These are phyloP conservation scores for Diaprepes abbreviatus DNA, from an alignment of 2,888 invertebrate genomes.

Conservation along the genomic window DNA sequence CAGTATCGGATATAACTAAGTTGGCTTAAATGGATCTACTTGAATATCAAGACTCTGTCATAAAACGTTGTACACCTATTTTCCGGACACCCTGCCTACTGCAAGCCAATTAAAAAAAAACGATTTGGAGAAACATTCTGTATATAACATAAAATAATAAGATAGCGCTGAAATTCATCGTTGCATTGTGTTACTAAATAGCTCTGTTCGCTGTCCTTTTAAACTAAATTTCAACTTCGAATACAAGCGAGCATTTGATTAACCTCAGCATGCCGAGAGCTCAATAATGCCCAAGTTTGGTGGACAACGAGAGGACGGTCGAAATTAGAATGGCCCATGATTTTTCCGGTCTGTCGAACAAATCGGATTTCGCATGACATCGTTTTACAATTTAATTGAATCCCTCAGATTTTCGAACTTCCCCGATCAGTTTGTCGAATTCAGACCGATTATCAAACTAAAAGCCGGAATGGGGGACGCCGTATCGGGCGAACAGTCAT, in stretches of 20 bases:
- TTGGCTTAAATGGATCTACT: no score
- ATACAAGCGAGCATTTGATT: slow-evolving; percentile 36
- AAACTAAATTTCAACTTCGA: slow-evolving; percentile 29
- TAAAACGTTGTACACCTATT: no score
- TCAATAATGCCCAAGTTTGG: slow-evolving; percentile 30
- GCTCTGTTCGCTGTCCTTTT: slow-evolving; percentile 20
- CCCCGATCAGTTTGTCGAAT: slow-evolving; percentile 36
- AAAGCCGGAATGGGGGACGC: slow-evolving; percentile 12
- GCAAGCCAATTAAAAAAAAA: no score
- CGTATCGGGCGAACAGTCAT: slow-evolving; percentile 1
- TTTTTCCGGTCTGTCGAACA: slow-evolving; percentile 41
- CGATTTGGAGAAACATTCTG: no score
- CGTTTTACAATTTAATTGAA: slow-evolving; percentile 46
- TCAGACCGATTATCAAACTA: slow-evolving; percentile 24
- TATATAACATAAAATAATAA: no score
- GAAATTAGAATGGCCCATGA: slow-evolving; percentile 39
- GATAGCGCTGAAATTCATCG: no score
- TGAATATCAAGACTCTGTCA: no score
- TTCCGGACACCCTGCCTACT: no score
- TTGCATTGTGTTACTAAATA: neutral
- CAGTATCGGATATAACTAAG: no score
- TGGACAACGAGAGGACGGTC: slow-evolving; percentile 23
- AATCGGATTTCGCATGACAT: slow-evolving; percentile 43
- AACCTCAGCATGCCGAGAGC: slow-evolving; percentile 25
- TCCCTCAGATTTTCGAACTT: slow-evolving; percentile 43